Percentiles rank a stretch among this genome's conserved stretches.
Conservation (phyloP, 2,888 invertebrate species). For the Leptura quadrifasciata region DNA sequence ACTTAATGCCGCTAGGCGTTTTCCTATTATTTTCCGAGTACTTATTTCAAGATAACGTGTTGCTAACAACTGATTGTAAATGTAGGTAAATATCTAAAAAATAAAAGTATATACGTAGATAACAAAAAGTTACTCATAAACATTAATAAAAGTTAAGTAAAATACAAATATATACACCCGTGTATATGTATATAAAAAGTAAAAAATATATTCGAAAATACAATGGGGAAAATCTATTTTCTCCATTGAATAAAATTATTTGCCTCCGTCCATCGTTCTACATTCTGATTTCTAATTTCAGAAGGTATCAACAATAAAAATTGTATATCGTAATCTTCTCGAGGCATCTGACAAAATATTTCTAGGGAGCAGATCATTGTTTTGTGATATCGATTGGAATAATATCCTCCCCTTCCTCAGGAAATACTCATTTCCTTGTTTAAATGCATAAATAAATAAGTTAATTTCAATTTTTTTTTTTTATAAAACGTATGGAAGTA, state of each 20-base stretch:
- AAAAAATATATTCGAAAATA: neutral
- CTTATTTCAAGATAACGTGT: neutral
- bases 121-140: neutral
- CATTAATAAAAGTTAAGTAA: neutral
- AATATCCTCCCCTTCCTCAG: conserved; percentile 6
- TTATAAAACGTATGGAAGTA: conserved; percentile 39
- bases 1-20: neutral
- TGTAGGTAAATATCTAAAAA: neutral
- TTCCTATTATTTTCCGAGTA: neutral
- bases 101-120: neutral
- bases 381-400: conserved; percentile 35
- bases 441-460: conserved; percentile 37
- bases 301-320: neutral
- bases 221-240: neutral
- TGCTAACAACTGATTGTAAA: neutral
- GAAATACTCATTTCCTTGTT: conserved; percentile 18
- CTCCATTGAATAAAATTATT: neutral
- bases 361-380: neutral
- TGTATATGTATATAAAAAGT: neutral
- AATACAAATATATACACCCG: neutral
- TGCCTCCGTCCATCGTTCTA: neutral
- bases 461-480: conserved; percentile 21
- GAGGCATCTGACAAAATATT: neutral
- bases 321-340: neutral
- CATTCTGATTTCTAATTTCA: neutral